phyloP scores from a whole-genome alignment of 1,140 invertebrate species.

The Platyscapa corneri region DNA sequence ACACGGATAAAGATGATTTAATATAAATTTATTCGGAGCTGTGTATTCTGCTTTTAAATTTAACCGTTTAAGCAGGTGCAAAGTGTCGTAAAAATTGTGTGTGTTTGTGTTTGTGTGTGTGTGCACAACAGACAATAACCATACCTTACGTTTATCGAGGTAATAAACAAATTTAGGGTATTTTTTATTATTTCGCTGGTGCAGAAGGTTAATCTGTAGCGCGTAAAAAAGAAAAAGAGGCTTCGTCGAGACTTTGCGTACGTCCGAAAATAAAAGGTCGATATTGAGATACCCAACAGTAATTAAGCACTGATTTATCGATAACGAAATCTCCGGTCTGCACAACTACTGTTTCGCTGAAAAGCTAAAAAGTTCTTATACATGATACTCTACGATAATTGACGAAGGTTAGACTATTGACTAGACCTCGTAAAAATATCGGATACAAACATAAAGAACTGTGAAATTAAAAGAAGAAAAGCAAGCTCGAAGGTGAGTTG shows the following conservation, averaged over 20 bases:
- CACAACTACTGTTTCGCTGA: not conserved
- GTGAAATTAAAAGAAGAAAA: not conserved
- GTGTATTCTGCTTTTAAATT: conserved; percentile 22
- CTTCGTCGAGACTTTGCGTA: not conserved
- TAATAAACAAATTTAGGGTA: not conserved
- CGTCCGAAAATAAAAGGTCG: not conserved
- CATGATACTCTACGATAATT: not conserved
- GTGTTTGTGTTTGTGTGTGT: too few relatives aligned
- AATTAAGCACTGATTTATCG: conserved; percentile 7
- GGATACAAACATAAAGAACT: not conserved
- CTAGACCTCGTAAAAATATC: not conserved
- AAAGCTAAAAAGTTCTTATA: not conserved
- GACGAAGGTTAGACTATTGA: not conserved
- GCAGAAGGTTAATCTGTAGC: not conserved
- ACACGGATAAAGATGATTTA: conserved; percentile 37
- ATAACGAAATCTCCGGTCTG: not conserved
- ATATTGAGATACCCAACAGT: not conserved
- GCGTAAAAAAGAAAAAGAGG: not conserved
- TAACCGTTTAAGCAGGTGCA: conserved; percentile 16
- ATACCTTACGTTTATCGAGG: not conserved
- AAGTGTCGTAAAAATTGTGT: not conserved
- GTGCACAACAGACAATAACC: not conserved
- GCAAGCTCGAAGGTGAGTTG: not conserved
- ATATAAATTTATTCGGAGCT: conserved; percentile 23
- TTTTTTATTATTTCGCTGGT: not conserved